phyloP scores from a whole-genome alignment of 2,888 invertebrate species.

The Furcula furcula region DNA sequence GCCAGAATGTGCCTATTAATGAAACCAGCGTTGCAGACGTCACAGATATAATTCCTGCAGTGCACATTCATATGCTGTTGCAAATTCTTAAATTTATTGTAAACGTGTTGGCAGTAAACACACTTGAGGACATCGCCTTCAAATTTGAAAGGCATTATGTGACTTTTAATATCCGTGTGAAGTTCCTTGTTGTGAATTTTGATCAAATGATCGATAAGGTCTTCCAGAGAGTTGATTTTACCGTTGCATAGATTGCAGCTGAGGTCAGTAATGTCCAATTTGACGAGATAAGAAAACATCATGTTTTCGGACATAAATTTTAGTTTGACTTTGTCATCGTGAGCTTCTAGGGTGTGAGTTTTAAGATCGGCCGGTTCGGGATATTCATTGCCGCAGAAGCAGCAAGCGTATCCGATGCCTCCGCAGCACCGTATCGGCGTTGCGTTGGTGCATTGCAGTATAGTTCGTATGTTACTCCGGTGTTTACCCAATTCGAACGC shows the following conservation, averaged over 20 bases:
- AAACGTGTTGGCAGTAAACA: slow-evolving; percentile 21
- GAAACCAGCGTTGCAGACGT: slow-evolving; percentile 57
- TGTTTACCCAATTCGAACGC: slow-evolving; percentile 28
- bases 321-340: slow-evolving; percentile 30
- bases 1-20: slow-evolving; percentile 49
- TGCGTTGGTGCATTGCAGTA: slow-evolving; percentile 39
- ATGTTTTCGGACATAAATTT: slow-evolving; percentile 31
- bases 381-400: slow-evolving; percentile 38
- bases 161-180: slow-evolving; percentile 27
- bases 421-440: slow-evolving; percentile 35
- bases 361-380: slow-evolving; percentile 37
- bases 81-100: slow-evolving; percentile 35
- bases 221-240: slow-evolving; percentile 20
- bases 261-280: slow-evolving; percentile 30
- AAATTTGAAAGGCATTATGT: slow-evolving; percentile 31
- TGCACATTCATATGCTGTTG: slow-evolving; percentile 65
- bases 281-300: slow-evolving; percentile 30
- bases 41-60: slow-evolving; percentile 57
- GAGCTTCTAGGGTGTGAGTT: slow-evolving; percentile 33
- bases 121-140: slow-evolving; percentile 19
- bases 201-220: slow-evolving; percentile 25
- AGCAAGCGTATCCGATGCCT: slow-evolving; percentile 37
- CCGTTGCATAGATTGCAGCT: slow-evolving; percentile 23
- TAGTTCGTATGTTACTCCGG: slow-evolving; percentile 25
- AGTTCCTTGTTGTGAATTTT: slow-evolving; percentile 24